Percentiles rank a stretch among this genome's conserved stretches.
Evolutionary conservation across 2,888 invertebrate genomes (phyloP).

Genomic region (Hydropsyche betteni): DNA sequence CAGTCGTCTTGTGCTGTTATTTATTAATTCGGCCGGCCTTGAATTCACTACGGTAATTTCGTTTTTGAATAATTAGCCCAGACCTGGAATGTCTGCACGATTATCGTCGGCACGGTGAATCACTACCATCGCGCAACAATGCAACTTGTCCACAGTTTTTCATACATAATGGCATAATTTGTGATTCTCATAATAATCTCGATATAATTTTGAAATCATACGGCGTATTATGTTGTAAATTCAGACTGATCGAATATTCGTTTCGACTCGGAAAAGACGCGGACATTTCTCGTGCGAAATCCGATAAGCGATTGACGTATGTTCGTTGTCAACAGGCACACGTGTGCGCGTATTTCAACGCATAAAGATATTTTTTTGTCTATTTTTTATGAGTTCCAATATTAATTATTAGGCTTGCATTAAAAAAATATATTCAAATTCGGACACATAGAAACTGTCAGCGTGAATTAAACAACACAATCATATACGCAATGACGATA

Average conservation of each 20-base stretch:
- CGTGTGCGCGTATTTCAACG: slow-evolving; percentile 19
- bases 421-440: too few relatives aligned
- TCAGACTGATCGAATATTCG: background rate
- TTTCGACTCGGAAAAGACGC: background rate
- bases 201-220: too few relatives aligned
- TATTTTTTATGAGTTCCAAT: background rate
- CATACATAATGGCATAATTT: too few relatives aligned
- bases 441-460: too few relatives aligned
- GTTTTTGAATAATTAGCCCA: slow-evolving; percentile 37
- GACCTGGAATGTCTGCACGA: slow-evolving; percentile 15
- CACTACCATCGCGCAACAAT: background rate
- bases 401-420: too few relatives aligned
- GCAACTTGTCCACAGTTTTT: too few relatives aligned
- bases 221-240: background rate
- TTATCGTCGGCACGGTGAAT: slow-evolving; percentile 18
- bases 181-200: too few relatives aligned
- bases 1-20: slow-evolving; percentile 28
- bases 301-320: slow-evolving; percentile 20
- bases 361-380: slow-evolving; percentile 1
- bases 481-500: too few relatives aligned
- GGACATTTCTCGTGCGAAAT: slow-evolving; percentile 12
- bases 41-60: slow-evolving; percentile 41
- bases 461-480: too few relatives aligned
- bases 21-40: slow-evolving; percentile 38
- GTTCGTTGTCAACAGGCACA: background rate